These are phyloP conservation scores for Xenopus petersii DNA, from an alignment of 2,797 vertebrate species.

Conservation along the genomic window DNA sequence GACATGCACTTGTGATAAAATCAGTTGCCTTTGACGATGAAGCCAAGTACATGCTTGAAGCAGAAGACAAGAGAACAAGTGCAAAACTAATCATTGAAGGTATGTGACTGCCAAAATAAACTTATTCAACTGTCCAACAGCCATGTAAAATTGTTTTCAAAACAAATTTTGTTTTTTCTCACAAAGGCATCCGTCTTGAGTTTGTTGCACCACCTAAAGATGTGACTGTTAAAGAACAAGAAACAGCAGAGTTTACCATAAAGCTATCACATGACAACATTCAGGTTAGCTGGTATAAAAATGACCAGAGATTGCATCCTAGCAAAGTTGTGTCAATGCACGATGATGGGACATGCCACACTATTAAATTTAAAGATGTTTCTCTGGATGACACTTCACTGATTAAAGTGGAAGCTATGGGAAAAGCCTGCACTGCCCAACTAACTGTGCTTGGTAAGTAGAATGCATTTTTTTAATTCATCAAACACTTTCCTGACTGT, in stretches of 20 bases:
- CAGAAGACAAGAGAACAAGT: conserved; percentile 91
- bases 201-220: conserved; percentile 92
- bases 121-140: not conserved
- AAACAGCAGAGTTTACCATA: conserved; percentile 89
- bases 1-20: conserved; percentile 79
- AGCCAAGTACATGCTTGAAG: conserved; percentile 94
- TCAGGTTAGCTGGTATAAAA: conserved; percentile 88
- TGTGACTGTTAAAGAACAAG: conserved; percentile 92
- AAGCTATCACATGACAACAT: conserved; percentile 95
- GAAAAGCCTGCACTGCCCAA: conserved; percentile 84
- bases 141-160: not conserved
- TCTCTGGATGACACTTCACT: conserved; percentile 92
- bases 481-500: too few species aligned
- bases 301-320: conserved; percentile 87
- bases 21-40: conserved; percentile 91
- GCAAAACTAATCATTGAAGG: conserved; percentile 94
- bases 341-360: conserved; percentile 82
- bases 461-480: not conserved
- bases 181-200: conserved; percentile 89
- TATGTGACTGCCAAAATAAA: conserved; percentile 45
- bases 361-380: conserved; percentile 87
- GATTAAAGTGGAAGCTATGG: conserved; percentile 91
- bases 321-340: conserved; percentile 87
- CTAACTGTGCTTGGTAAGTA: conserved; percentile 92
- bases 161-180: not conserved